A percentile compares a stretch with the other conserved stretches of the same genome.
Evolutionary conservation across 1,140 invertebrate species (phyloP).

Genomic region (Melipona quadrifasciata): DNA sequence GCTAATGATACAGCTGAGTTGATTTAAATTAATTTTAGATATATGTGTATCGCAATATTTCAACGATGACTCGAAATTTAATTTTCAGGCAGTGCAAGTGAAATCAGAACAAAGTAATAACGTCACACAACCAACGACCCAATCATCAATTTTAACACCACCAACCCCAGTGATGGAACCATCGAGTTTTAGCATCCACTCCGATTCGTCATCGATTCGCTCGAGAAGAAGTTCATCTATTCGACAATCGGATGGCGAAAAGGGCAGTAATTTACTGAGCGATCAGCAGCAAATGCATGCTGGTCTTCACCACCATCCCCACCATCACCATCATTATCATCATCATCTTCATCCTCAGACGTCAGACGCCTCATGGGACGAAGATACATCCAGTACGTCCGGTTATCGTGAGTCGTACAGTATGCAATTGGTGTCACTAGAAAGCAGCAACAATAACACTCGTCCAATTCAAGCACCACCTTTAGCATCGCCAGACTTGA

Average conservation of each 20-base stretch:
- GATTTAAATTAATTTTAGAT: not conserved
- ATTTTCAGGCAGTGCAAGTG: conserved; percentile 40
- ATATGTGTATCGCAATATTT: not conserved
- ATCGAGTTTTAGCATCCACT: conserved; percentile 68
- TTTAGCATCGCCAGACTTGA: conserved; percentile 84
- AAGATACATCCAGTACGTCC: conserved; percentile 91
- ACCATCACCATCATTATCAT: conserved; percentile 65
- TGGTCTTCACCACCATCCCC: conserved; percentile 48
- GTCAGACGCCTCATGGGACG: conserved; percentile 87
- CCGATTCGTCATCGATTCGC: conserved; percentile 70
- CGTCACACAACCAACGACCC: not conserved
- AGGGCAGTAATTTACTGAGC: conserved; percentile 26
- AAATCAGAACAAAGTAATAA: conserved; percentile 45
- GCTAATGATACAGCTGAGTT: not conserved
- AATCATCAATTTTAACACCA: conserved; percentile 68
- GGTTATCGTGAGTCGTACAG: conserved; percentile 87
- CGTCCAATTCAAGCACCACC: conserved; percentile 83
- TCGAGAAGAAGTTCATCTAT: conserved; percentile 62
- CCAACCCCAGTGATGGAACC: conserved; percentile 69
- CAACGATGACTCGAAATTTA: not conserved
- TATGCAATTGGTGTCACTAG: conserved; percentile 82
- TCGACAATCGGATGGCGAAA: conserved; percentile 67
- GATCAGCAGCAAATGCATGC: conserved; percentile 62
- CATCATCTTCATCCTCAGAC: conserved; percentile 64
- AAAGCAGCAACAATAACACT: conserved; percentile 73